These are phyloP conservation scores for Gymnopithys bicolor DNA, from an alignment of 2,797 vertebrate species.

Conservation along the genomic window DNA sequence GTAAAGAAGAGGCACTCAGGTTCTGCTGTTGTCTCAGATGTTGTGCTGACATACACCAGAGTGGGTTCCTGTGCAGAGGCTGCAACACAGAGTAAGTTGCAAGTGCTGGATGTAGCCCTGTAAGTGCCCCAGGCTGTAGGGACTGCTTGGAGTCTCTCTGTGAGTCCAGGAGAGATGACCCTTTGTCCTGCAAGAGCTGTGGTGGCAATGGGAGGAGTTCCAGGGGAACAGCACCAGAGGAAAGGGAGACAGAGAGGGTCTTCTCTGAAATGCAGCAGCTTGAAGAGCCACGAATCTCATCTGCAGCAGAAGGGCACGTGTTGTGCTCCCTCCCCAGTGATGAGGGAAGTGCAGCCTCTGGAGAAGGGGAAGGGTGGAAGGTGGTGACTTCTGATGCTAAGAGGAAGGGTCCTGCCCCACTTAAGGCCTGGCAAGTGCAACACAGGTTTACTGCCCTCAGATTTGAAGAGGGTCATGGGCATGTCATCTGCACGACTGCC, in stretches of 20 bases:
- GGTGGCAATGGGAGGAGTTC: background rate
- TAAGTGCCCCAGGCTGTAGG: background rate
- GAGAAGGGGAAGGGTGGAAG: background rate
- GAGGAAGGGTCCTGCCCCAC: background rate
- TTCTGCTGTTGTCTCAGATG: background rate
- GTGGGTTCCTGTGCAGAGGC: background rate
- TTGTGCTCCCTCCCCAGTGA: background rate
- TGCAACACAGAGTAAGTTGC: background rate
- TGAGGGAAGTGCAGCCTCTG: background rate
- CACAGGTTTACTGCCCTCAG: background rate
- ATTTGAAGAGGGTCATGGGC: background rate
- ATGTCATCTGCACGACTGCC: background rate
- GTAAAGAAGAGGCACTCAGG: rapidly evolving
- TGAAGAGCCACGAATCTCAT: background rate
- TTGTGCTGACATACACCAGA: rapidly evolving
- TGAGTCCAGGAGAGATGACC: background rate
- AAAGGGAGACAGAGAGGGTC: rapidly evolving
- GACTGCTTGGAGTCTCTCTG: background rate
- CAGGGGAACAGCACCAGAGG: background rate
- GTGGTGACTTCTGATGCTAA: background rate
- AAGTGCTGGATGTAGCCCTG: background rate
- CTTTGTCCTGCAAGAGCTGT: background rate
- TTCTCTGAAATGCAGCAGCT: background rate
- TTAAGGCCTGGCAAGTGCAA: background rate
- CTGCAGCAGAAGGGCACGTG: rapidly evolving